Evolutionary conservation across 2,113 vertebrate species (phyloP).

Genomic region (Otolemur garnettii): DNA sequence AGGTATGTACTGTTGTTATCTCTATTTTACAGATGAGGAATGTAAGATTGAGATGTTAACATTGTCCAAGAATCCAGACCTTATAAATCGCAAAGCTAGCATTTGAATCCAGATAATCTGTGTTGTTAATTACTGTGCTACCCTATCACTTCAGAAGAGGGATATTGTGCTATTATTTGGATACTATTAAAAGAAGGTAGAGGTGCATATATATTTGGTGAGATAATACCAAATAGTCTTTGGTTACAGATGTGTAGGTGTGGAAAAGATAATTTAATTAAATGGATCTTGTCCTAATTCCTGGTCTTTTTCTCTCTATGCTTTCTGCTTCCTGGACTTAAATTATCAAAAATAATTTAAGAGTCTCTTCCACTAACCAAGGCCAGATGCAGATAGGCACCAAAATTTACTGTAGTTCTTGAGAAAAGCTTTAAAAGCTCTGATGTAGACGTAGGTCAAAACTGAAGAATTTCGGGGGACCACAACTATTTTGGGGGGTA

Average conservation of each 20-base stretch:
- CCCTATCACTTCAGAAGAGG: background rate
- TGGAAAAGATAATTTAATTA: background rate
- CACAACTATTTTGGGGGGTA: background rate
- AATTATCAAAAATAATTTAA: conserved; percentile 15
- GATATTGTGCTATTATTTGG: background rate
- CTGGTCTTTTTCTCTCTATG: background rate
- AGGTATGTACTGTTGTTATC: background rate
- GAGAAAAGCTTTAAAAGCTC: background rate
- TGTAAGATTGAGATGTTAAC: background rate
- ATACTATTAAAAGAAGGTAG: background rate
- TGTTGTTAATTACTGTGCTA: conserved; percentile 12
- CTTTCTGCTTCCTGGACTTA: background rate
- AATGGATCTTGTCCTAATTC: background rate
- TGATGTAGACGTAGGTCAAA: background rate
- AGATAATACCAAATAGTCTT: background rate
- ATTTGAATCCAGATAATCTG: background rate
- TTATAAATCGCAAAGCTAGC: background rate
- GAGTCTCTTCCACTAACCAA: background rate
- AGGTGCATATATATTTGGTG: background rate
- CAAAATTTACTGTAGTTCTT: background rate
- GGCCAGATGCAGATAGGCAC: background rate
- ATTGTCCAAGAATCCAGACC: background rate
- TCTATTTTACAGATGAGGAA: background rate
- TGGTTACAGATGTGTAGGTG: background rate
- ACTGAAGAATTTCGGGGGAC: background rate